phyloP scores from a whole-genome alignment of 2,888 invertebrate genomes.

The Psococerastis gibbosa region DNA sequence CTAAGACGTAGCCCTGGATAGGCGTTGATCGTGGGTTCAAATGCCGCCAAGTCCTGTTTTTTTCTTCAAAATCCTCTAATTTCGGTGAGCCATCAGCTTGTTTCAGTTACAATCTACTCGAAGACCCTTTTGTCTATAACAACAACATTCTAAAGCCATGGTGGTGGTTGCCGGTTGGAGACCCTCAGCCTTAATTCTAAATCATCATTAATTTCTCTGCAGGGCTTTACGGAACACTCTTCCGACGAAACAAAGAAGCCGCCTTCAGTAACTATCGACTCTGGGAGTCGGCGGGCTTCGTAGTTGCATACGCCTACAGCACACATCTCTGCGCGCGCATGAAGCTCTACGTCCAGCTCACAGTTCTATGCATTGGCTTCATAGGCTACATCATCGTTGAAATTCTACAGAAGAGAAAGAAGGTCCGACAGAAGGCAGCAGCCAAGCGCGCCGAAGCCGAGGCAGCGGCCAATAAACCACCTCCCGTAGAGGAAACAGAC shows the following conservation, averaged over 20 bases:
- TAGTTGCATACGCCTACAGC: conserved; percentile 75
- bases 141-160: too few relatives aligned
- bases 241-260: conserved; percentile 75
- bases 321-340: conserved; percentile 67
- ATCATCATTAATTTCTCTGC: too few relatives aligned
- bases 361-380: conserved; percentile 53
- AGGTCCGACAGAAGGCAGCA: conserved; percentile 51
- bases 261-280: conserved; percentile 80
- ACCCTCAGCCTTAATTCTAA: too few relatives aligned
- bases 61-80: too few relatives aligned
- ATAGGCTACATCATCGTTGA: conserved; percentile 65
- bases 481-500: conserved; percentile 50
- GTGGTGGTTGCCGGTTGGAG: too few relatives aligned
- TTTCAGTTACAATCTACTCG: too few relatives aligned
- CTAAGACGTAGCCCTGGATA: too few relatives aligned
- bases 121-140: too few relatives aligned
- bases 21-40: too few relatives aligned
- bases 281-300: conserved; percentile 82
- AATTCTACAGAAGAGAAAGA: conserved; percentile 64
- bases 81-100: too few relatives aligned
- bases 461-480: conserved; percentile 22
- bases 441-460: conserved; percentile 45
- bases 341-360: conserved; percentile 70
- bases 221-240: conserved; percentile 73
- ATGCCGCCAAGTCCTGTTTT: too few relatives aligned